Evolutionary conservation across 2,888 invertebrate species (phyloP).

Genomic region (Mesorhabditis sp.): DNA sequence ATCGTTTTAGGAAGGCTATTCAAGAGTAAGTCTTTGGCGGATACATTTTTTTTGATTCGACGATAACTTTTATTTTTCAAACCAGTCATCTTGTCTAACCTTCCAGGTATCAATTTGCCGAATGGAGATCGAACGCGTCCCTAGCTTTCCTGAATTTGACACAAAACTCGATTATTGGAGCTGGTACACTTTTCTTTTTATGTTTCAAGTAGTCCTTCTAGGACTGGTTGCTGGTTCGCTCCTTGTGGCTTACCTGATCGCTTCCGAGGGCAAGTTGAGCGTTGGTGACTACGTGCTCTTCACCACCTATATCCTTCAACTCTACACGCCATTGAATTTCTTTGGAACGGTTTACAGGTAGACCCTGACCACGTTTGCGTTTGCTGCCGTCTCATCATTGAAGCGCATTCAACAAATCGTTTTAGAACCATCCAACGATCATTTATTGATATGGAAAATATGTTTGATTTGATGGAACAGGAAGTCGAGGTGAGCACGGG

Average conservation of each 20-base stretch:
- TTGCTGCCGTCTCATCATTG: no score
- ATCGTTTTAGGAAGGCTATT: conserved; percentile 79
- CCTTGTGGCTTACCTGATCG: conserved; percentile 80
- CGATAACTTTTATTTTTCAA: background rate
- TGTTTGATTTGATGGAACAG: conserved; percentile 89
- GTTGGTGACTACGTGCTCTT: conserved; percentile 93
- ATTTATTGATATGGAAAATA: conserved; percentile 98
- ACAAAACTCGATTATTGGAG: conserved; percentile 84
- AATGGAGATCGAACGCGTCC: conserved; percentile 81
- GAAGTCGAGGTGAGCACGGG: conserved; percentile 73
- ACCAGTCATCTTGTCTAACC: background rate
- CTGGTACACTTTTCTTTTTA: conserved; percentile 34
- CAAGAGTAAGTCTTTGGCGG: conserved; percentile 65
- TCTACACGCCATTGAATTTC: conserved; percentile 83
- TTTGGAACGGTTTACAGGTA: conserved; percentile 96
- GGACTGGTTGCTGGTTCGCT: conserved; percentile 74
- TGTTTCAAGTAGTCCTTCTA: background rate
- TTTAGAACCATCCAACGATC: conserved; percentile 87
- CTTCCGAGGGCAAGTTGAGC: conserved; percentile 25
- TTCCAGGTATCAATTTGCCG: conserved; percentile 71
- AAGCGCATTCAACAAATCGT: conserved; percentile 11
- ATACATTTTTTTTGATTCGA: background rate
- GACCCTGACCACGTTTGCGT: background rate
- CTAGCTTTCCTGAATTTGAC: conserved; percentile 83
- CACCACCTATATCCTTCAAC: conserved; percentile 83